Conservation (phyloP, 2,113 vertebrate genomes). For the Thunnus maccoyii region DNA sequence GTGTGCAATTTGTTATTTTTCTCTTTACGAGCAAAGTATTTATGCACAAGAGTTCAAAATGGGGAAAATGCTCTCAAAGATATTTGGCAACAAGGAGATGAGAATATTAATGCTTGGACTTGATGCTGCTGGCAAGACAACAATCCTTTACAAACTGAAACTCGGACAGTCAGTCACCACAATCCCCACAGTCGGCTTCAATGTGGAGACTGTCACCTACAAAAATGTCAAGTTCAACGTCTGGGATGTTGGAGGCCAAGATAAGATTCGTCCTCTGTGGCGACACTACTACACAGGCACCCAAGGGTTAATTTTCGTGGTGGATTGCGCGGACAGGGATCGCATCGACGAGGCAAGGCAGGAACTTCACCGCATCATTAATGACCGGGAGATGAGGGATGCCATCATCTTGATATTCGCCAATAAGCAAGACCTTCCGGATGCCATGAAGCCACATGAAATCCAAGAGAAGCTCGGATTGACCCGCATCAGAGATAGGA, state of each 20-base stretch:
- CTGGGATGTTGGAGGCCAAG: constrained; percentile 99
- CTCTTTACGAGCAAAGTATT: constrained; percentile 70
- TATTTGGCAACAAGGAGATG: constrained; percentile 99
- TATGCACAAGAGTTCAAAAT: constrained; percentile 89
- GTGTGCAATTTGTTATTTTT: constrained; percentile 42
- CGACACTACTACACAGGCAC: constrained; percentile 99
- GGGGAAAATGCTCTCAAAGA: constrained; percentile 99
- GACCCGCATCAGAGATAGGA: constrained; percentile 99
- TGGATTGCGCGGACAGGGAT: constrained; percentile 99
- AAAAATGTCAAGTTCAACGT: constrained; percentile 99
- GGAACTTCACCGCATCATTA: constrained; percentile 99
- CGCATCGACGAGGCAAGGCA: constrained; percentile 98
- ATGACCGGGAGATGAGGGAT: constrained; percentile 99
- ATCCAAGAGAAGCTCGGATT: constrained; percentile 99
- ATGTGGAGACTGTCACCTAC: constrained; percentile 99
- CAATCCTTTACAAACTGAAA: constrained; percentile 99
- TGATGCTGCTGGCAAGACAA: constrained; percentile 98
- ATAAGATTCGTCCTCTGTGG: constrained; percentile 99
- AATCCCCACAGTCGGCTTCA: constrained; percentile 99
- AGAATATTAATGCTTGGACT: constrained; percentile 99
- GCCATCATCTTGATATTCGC: constrained; percentile 99
- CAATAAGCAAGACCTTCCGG: constrained; percentile 99
- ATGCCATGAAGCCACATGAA: constrained; percentile 99
- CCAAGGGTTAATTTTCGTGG: constrained; percentile 98
- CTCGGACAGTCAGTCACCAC: constrained; percentile 99